Evolutionary conservation across 2,888 invertebrate genomes (phyloP), one percentile per base, ranked within the genome.

Genomic region (Choristoneura rosaceana): DNA sequence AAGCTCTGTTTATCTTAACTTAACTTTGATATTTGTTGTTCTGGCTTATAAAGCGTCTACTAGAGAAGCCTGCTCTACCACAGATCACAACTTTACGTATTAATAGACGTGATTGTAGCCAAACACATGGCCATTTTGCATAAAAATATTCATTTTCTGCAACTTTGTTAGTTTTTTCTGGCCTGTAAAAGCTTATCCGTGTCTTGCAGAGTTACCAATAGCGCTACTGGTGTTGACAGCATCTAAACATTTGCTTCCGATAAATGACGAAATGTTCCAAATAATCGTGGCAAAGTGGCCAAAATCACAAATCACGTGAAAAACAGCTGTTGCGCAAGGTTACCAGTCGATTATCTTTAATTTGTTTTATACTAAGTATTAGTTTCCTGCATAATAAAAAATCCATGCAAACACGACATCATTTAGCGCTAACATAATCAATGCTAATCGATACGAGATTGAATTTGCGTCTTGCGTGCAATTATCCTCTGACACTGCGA

Each of bases 401-500:
- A 25, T n/a, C 25, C 25, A 25, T 25, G 25, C 25, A 25, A 25
- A 25, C 25, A 25, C 25, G 25, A 25, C 25, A 25, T 25, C 12
- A 10, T 14, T 14, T 12, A 47, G 4, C 47, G 12, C 5, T n/a
- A 60, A 60, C 4, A 38, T 60, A 25, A 8, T 45, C 25, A 45
- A 17, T 62, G 45, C 12, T 62, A 45, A 62, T 62, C 25, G 25
- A 62, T 62, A 34, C n/a, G 17, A 41, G 41, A 62, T 45, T 25
- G 43, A 45, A 62, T 62, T 62, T 45, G 62, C 62, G 61, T 33
- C 43, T 38, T 41, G 25, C 25, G 14, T 45, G 50, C 62, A 69
- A 69, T 69, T 69, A 62, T 14, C 69, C 47, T 63, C 41, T 50
- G 68, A 17, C 69, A 52, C 25, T 55, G 12, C 50, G 69, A 68